Conservation (phyloP, 1,140 invertebrate genomes). For the Pseudomyrmex cubaensis region DNA sequence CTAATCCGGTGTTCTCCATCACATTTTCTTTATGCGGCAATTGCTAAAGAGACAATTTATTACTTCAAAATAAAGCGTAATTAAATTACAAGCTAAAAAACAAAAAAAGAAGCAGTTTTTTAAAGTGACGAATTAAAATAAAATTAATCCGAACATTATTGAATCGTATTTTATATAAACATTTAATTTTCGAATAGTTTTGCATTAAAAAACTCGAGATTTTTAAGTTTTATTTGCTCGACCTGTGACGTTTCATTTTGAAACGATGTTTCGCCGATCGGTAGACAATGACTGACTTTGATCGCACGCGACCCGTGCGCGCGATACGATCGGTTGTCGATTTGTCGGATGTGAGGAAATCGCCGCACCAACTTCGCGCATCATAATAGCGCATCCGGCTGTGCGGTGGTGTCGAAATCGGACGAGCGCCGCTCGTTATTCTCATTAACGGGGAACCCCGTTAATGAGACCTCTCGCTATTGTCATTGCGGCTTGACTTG, state of each 20-base stretch:
- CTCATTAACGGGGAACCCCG: slow-evolving; percentile 60
- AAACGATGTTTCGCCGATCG: not conserved
- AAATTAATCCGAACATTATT: too few relatives aligned
- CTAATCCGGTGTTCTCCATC: not conserved
- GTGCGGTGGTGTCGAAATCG: slow-evolving; percentile 67
- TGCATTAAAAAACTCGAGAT: too few relatives aligned
- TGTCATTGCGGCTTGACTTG: slow-evolving; percentile 50
- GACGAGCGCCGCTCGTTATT: slow-evolving; percentile 59
- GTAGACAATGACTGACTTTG: not conserved
- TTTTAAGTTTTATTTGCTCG: too few relatives aligned
- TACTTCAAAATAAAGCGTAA: not conserved
- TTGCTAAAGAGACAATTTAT: not conserved
- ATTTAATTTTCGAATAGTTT: too few relatives aligned
- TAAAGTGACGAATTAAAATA: too few relatives aligned
- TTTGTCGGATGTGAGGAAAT: slow-evolving; percentile 70
- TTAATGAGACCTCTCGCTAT: slow-evolving; percentile 68
- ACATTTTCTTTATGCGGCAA: not conserved
- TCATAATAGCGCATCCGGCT: slow-evolving; percentile 65
- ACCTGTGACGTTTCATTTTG: too few relatives aligned
- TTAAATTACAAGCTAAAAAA: too few relatives aligned
- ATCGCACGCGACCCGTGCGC: slow-evolving; percentile 21
- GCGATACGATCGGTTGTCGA: slow-evolving; percentile 55
- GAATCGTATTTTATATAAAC: too few relatives aligned
- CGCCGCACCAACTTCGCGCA: slow-evolving; percentile 7
- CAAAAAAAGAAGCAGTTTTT: too few relatives aligned